phyloP scores from a whole-genome alignment of 2,797 vertebrate genomes.

The Acomys russatus region DNA sequence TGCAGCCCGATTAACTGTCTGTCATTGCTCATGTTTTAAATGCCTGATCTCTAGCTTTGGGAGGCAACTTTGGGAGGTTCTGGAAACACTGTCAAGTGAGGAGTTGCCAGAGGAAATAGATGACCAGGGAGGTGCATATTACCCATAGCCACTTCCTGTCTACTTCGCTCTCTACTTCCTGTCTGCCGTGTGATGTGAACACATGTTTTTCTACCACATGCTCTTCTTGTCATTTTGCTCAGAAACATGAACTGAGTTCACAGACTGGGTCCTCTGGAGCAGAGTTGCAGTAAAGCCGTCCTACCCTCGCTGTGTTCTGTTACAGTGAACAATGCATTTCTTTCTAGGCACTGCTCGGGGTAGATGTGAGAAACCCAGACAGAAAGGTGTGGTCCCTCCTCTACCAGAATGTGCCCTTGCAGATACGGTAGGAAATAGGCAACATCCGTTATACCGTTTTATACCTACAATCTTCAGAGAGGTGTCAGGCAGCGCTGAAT shows the following conservation, averaged over 20 bases:
- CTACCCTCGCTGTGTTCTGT: background rate
- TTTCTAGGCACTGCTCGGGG: background rate
- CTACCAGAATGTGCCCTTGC: background rate
- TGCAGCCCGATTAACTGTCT: background rate
- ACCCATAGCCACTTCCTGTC: background rate
- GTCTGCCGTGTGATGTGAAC: background rate
- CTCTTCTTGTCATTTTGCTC: background rate
- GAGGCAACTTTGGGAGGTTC: background rate
- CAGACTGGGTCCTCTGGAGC: no score
- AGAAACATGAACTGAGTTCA: background rate
- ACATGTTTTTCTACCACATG: background rate
- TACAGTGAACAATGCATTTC: background rate
- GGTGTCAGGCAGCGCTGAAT: no score
- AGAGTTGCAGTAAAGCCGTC: background rate
- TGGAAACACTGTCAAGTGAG: background rate
- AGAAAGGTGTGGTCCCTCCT: background rate
- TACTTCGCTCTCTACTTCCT: background rate
- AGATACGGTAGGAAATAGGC: background rate
- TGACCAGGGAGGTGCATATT: background rate
- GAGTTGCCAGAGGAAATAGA: background rate
- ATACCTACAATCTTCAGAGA: background rate
- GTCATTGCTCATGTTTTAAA: background rate
- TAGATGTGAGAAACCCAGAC: background rate
- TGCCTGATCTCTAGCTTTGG: background rate
- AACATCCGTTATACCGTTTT: background rate